Conservation (phyloP, 2,888 invertebrate genomes). For the Drosophila ustulata region DNA sequence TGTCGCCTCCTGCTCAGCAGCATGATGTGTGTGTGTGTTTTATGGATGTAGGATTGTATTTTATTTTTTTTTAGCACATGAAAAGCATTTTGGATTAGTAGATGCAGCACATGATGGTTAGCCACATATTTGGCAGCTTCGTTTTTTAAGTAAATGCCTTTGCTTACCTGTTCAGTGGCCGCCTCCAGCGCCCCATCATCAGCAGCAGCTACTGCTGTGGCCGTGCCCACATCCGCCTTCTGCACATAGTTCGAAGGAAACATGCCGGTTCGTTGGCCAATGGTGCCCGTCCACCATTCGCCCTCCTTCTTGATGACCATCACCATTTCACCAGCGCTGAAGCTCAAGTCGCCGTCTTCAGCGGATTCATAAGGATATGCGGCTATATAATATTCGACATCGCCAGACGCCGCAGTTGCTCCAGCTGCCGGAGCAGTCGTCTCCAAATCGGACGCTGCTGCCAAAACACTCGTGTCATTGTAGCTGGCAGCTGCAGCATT, state of each 20-base stretch:
- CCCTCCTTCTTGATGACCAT: conserved; percentile 95
- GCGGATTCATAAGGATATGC: conserved; percentile 95
- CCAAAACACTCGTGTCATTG: conserved; percentile 81
- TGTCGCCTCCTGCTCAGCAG: conserved; percentile 61
- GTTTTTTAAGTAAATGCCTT: not conserved
- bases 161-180: conserved; percentile 66
- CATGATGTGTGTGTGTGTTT: conserved; percentile 50
- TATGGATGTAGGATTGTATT: conserved; percentile 37
- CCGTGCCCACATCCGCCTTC: conserved; percentile 86
- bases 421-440: conserved; percentile 59
- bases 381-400: conserved; percentile 93
- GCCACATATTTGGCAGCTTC: conserved; percentile 17
- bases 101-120: conserved; percentile 68
- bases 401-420: conserved; percentile 83
- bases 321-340: conserved; percentile 94
- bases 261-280: conserved; percentile 93
- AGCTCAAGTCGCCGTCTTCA: conserved; percentile 96
- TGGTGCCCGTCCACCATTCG: conserved; percentile 99
- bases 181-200: conserved; percentile 35
- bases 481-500: conserved; percentile 58
- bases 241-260: conserved; percentile 99
- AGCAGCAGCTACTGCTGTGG: conserved; percentile 32
- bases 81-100: conserved; percentile 77
- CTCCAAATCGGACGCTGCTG: conserved; percentile 40
- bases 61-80: conserved; percentile 57